Evolutionary conservation across 2,888 invertebrate species (phyloP), one percentile per base, ranked within the genome.

Genomic region (Aporophyla lueneburgensis): DNA sequence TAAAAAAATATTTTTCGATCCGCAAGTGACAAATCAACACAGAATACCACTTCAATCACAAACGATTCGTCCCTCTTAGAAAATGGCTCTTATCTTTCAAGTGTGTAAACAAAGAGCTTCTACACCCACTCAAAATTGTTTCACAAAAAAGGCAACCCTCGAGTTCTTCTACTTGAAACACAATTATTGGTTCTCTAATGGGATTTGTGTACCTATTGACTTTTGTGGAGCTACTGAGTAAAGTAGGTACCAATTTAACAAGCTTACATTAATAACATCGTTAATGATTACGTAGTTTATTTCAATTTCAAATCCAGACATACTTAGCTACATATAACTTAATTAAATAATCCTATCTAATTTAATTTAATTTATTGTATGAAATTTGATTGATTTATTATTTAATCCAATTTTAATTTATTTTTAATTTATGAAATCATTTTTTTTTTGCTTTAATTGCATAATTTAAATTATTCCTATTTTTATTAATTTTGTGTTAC

Each of bases 61-160:
- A 83, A 82, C 80, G 74, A 86, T 71, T 78, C 76, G 81, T 74
- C 74, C 71, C 76, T 76, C 70, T 71, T 75, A 80, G 80, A 88
- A 87, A 90, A 88, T 83, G 82, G 79, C 76, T 83, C 86, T 89
- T 89, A 86, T 86, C 87, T 88, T 83, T 89, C 79, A 81, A 91
- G 91, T 89, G 88, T 80, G 91, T 91, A 93, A 94, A 94, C 94
- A 94, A 94, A 92, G 91, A 89, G 89, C 91, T 89, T 89, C 88
- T 88, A 90, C 92, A 92, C 91, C 93, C 92, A 91, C 93, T 94
- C 87, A 86, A 92, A 89, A 86, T 78, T 85, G 86, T 86, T 83
- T 69, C 78, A 88, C 88, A 91, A 91, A 92, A 92, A 91, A 86
- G 53, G 84, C 87, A 88, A 86, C 89, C 89, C 87, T 90, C 84